These are phyloP conservation scores for Blennius ocellaris DNA, from an alignment of 2,113 vertebrate genomes.

Conservation along the genomic window DNA sequence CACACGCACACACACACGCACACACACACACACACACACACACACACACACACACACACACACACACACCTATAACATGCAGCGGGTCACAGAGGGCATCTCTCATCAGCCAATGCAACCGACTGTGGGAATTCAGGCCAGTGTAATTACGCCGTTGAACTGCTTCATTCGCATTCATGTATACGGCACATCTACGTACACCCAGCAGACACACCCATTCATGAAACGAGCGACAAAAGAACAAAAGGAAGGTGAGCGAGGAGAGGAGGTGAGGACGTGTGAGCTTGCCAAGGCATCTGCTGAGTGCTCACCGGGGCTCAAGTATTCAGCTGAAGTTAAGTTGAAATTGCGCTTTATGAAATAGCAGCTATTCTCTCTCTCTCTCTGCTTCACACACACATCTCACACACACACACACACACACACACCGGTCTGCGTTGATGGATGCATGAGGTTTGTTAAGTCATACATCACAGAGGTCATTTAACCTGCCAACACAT, in stretches of 20 bases:
- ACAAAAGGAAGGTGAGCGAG: conserved; percentile 14
- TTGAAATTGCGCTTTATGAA: conserved; percentile 57
- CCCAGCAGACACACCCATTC: conserved; percentile 46
- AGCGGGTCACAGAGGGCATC: conserved; percentile 54
- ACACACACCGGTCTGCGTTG: conserved; percentile 45
- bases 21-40: no score
- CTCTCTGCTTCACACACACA: conserved; percentile 24
- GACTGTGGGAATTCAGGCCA: conserved; percentile 42
- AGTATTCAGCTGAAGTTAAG: conserved; percentile 56
- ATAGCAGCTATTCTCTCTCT: conserved; percentile 8
- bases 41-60: no score
- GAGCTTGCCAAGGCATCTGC: conserved; percentile 7
- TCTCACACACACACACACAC: conserved; percentile 19
- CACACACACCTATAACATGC: background rate
- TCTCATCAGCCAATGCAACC: conserved; percentile 52
- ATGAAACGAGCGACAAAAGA: conserved; percentile 44
- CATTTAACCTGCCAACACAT: conserved; percentile 77
- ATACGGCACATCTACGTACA: conserved; percentile 60
- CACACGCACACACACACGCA: no score
- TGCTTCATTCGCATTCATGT: conserved; percentile 68
- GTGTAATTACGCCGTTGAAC: conserved; percentile 55
- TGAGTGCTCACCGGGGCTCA: background rate
- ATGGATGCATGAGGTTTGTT: conserved; percentile 69
- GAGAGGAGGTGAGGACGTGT: conserved; percentile 3
- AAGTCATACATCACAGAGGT: conserved; percentile 75